Evolutionary conservation across 2,113 vertebrate species (phyloP).

Genomic region (Boulengeromyrus knoepffleri): DNA sequence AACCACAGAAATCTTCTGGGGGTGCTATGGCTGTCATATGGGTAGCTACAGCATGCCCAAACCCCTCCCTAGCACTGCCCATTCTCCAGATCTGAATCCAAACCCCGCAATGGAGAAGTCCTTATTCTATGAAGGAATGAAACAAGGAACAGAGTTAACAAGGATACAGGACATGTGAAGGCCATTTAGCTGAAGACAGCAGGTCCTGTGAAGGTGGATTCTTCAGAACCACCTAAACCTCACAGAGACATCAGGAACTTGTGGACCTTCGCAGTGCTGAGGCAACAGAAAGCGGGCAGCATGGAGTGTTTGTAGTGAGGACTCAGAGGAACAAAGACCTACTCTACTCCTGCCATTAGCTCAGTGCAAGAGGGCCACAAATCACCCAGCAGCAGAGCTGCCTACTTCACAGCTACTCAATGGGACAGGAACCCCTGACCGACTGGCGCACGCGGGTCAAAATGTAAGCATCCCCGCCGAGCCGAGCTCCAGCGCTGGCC

Average conservation of each 20-base stretch:
- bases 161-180: neutral
- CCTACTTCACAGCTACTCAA: neutral
- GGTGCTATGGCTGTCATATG: neutral
- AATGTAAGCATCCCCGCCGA: neutral
- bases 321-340: slow-evolving; percentile 11
- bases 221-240: neutral
- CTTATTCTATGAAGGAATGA: neutral
- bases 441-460: neutral
- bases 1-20: neutral
- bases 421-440: neutral
- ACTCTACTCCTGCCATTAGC: neutral
- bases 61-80: neutral
- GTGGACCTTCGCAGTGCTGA: neutral
- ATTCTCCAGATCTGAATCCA: neutral
- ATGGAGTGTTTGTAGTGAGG: neutral
- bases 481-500: slow-evolving; percentile 1
- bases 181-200: neutral
- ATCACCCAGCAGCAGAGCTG: neutral
- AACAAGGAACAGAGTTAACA: neutral
- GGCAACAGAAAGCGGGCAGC: neutral
- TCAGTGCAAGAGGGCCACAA: neutral
- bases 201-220: neutral
- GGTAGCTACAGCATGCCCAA: neutral
- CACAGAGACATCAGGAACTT: neutral
- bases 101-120: neutral